phyloP scores from a whole-genome alignment of 2,888 invertebrate species.

The Rugalucina vietnamica region DNA sequence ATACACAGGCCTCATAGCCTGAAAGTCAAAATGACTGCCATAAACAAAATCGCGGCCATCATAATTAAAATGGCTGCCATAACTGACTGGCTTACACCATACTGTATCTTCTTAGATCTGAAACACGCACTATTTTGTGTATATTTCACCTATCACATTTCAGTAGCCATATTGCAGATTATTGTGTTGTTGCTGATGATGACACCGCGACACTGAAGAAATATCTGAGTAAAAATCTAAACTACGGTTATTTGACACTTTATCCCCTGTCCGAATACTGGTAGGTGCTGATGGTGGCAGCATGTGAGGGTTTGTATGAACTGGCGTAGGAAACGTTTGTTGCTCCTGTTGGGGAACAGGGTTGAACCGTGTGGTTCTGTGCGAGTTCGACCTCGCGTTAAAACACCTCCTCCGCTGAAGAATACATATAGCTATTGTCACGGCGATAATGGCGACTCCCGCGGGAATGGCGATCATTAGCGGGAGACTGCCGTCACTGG shows the following conservation, averaged over 20 bases:
- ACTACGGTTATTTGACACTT: constrained; percentile 73
- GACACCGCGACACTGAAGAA: constrained; percentile 78
- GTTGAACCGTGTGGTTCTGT: constrained; percentile 67
- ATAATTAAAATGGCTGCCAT: too few species aligned
- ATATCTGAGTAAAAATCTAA: constrained; percentile 79
- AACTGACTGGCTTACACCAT: too few species aligned
- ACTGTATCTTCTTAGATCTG: too few species aligned
- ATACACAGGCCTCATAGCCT: too few species aligned
- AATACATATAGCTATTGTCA: constrained; percentile 70
- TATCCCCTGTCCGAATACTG: constrained; percentile 64
- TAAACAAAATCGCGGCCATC: too few species aligned
- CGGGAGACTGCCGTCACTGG: constrained; percentile 72
- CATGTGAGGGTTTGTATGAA: constrained; percentile 63
- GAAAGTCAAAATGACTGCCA: too few species aligned
- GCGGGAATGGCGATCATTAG: constrained; percentile 79
- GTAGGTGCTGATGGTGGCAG: constrained; percentile 53
- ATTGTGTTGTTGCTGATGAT: constrained; percentile 67
- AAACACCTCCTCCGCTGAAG: constrained; percentile 65
- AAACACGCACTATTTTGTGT: not conserved
- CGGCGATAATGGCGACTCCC: constrained; percentile 72
- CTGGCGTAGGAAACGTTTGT: constrained; percentile 45
- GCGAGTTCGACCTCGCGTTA: constrained; percentile 49
- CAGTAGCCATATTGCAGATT: constrained; percentile 47
- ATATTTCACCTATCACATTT: not conserved
- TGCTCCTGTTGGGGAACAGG: constrained; percentile 69